Conservation (phyloP, 2,113 vertebrate genomes). For the Nansenia antarctica region DNA sequence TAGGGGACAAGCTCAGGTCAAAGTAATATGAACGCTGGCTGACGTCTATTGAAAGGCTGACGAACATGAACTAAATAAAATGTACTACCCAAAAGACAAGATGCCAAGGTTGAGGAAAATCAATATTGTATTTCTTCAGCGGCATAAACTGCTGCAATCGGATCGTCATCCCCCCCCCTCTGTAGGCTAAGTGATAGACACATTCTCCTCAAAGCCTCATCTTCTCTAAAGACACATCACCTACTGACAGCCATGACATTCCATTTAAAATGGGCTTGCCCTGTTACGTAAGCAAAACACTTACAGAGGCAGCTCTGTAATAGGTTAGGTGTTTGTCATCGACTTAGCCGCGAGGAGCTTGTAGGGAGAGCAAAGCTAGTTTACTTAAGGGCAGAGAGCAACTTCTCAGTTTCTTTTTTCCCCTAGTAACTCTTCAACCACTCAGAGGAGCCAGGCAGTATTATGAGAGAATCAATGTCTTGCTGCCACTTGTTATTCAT, state of each 20-base stretch:
- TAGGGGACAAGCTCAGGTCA: neutral
- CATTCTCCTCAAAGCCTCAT: neutral
- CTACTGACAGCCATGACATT: too few species aligned
- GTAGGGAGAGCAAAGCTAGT: neutral
- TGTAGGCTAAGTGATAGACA: neutral
- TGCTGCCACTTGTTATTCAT: slow-evolving; percentile 11
- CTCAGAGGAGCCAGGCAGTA: slow-evolving; percentile 5
- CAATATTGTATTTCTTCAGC: neutral
- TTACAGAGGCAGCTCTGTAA: too few species aligned
- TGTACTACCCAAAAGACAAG: neutral
- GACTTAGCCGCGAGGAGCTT: neutral
- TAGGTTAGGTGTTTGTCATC: neutral
- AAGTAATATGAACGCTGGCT: neutral
- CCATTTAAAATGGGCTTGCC: too few species aligned
- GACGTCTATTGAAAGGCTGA: neutral
- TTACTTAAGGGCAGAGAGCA: neutral
- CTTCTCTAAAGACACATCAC: neutral
- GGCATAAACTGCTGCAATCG: neutral
- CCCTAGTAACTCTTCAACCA: neutral
- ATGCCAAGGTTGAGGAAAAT: neutral
- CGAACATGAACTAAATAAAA: neutral
- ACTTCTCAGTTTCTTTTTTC: neutral
- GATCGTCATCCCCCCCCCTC: neutral
- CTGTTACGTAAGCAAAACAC: too few species aligned
- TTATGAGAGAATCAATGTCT: slow-evolving; percentile 13